phyloP scores from a whole-genome alignment of 2,797 vertebrate species.

The Labeo calbasu region DNA sequence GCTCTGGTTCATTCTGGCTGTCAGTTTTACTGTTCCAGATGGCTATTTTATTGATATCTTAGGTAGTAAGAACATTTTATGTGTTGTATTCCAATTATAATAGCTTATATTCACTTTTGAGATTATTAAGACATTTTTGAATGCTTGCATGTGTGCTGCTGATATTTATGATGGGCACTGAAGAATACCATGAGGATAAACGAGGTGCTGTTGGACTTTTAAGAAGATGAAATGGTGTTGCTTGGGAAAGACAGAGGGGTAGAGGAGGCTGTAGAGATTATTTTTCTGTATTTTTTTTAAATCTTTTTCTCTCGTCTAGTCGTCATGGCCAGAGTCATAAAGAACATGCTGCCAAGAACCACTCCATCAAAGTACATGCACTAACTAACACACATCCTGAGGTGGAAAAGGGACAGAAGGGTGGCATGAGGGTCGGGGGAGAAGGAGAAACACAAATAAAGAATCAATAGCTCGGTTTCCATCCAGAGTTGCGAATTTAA shows the following conservation, averaged over 20 bases:
- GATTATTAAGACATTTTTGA: not conserved
- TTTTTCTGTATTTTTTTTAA: constrained; percentile 28
- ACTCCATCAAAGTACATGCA: constrained; percentile 41
- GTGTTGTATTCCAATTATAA: not conserved
- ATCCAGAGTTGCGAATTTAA: too few species aligned
- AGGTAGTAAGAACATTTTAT: not conserved
- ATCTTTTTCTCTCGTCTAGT: constrained; percentile 26
- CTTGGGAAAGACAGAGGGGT: constrained; percentile 51
- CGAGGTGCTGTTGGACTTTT: constrained; percentile 41
- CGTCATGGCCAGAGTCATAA: constrained; percentile 54
- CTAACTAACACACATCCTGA: constrained; percentile 34
- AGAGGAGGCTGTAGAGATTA: constrained; percentile 51
- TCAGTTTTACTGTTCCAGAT: constrained; percentile 6
- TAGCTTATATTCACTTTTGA: not conserved
- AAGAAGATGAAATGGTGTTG: constrained; percentile 38
- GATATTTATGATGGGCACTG: constrained; percentile 14
- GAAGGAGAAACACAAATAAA: constrained; percentile 18
- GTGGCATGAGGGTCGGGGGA: not conserved
- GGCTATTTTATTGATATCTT: not conserved
- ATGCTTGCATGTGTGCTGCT: not conserved
- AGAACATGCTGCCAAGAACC: constrained; percentile 50
- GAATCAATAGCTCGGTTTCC: not conserved
- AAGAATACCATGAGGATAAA: constrained; percentile 36
- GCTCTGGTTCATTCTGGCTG: not conserved
- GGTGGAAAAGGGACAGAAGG: not conserved